A percentile compares a stretch with the other conserved stretches of the same genome.
These are phyloP conservation scores for Haliclona indistincta DNA, from an alignment of 37 sponge, comb jelly and placozoan species.

Conservation along the genomic window DNA sequence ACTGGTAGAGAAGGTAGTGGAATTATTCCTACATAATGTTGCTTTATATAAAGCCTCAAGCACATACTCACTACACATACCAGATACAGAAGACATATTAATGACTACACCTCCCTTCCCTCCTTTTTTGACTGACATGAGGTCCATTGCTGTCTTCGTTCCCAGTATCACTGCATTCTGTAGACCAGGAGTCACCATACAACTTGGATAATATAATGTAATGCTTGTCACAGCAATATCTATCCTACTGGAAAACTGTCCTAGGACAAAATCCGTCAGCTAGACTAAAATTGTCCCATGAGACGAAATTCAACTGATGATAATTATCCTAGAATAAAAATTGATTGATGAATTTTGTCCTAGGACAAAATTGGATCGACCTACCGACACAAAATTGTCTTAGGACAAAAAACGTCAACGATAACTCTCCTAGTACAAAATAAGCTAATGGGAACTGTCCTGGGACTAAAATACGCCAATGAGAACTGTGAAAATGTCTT, in stretches of 20 bases:
- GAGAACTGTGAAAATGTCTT: no score
- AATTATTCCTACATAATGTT: constrained; percentile 2
- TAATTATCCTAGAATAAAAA: no score
- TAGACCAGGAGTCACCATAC: not conserved
- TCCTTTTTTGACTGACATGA: constrained; percentile 40
- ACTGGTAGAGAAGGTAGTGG: constrained; percentile 9
- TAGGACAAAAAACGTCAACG: no score
- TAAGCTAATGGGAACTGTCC: no score
- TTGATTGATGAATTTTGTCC: no score
- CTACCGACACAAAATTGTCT: no score
- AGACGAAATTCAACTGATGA: no score
- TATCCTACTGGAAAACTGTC: not conserved
- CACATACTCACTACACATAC: not conserved
- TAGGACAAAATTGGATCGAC: no score
- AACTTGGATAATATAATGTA: not conserved
- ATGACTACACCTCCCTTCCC: constrained; percentile 51
- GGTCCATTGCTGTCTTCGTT: constrained; percentile 31
- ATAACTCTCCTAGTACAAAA: no score
- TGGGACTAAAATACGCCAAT: no score
- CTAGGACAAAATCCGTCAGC: not conserved
- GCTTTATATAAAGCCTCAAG: not conserved
- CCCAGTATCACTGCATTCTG: constrained; percentile 32
- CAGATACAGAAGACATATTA: constrained; percentile 53
- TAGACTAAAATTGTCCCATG: no score
- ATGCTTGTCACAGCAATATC: not conserved